Percentiles rank a stretch among this genome's conserved stretches.
Evolutionary conservation across 2,113 vertebrate genomes (phyloP).

Genomic region (Otus sunia): DNA sequence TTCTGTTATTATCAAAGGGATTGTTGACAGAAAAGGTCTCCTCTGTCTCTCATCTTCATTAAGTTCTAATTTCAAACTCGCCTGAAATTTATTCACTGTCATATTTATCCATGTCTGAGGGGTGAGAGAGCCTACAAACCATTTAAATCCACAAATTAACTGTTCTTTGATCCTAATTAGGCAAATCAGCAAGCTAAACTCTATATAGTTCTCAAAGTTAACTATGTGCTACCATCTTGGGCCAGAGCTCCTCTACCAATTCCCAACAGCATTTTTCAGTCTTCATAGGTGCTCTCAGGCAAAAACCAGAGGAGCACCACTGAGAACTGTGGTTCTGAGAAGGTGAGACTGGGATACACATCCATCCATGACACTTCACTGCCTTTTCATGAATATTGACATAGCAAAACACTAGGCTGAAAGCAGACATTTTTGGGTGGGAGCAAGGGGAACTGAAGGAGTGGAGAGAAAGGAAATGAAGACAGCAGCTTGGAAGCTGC

Average conservation of each 20-base stretch:
- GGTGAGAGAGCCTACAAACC: neutral
- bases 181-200: neutral
- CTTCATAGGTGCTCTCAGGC: neutral
- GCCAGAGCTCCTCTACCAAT: neutral
- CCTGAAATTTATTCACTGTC: neutral
- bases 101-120: neutral
- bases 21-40: neutral
- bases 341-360: neutral
- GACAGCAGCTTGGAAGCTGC: neutral
- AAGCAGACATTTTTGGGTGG: neutral
- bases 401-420: neutral
- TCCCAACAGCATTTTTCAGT: neutral
- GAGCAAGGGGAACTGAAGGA: neutral
- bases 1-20: neutral
- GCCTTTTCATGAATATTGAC: neutral
- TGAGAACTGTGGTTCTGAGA: neutral
- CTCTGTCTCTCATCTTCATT: neutral
- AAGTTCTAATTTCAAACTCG: neutral
- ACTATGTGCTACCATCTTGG: fast-evolving
- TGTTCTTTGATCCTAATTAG: neutral
- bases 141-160: neutral
- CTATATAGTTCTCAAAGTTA: neutral
- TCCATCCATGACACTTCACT: neutral
- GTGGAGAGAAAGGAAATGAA: neutral
- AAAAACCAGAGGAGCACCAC: neutral